phyloP scores from a whole-genome alignment of 64 coral and sea anemone species.

The Pocillopora verrucosa region DNA sequence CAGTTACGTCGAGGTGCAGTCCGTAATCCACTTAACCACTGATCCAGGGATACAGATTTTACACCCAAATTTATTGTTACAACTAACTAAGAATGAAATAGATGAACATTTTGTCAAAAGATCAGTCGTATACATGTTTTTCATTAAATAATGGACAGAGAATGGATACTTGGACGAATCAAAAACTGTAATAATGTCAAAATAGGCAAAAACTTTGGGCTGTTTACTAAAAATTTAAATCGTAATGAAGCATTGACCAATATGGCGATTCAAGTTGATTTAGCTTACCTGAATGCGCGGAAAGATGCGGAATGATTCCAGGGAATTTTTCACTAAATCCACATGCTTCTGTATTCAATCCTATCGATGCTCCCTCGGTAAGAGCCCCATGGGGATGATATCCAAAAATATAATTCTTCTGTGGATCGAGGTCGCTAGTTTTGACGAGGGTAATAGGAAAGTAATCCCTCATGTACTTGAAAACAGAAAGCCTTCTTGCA shows the following conservation, averaged over 20 bases:
- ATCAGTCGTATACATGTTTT: neutral
- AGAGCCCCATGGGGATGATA: constrained; percentile 76
- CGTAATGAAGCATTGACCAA: neutral
- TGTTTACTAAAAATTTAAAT: too few relatives aligned
- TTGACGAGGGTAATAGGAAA: constrained; percentile 73
- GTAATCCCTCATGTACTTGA: constrained; percentile 75
- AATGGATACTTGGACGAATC: too few relatives aligned
- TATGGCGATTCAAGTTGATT: neutral
- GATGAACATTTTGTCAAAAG: too few relatives aligned
- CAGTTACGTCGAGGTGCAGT: neutral
- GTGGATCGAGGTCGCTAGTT: constrained; percentile 72
- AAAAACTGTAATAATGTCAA: too few relatives aligned
- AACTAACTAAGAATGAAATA: too few relatives aligned
- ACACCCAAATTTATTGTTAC: neutral
- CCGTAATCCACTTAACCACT: neutral
- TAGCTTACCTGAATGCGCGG: constrained; percentile 1
- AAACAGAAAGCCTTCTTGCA: constrained; percentile 50
- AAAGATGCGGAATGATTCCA: constrained; percentile 73
- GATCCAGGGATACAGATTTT: neutral
- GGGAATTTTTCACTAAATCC: constrained; percentile 73
- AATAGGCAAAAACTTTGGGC: too few relatives aligned
- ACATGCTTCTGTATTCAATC: constrained; percentile 53
- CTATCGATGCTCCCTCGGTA: constrained; percentile 56
- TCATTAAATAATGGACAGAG: too few relatives aligned
- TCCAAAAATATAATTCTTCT: constrained; percentile 74